Evolutionary conservation across 2,888 invertebrate species (phyloP), one percentile per base, ranked within the genome.

Genomic region (Melanophora roralis): DNA sequence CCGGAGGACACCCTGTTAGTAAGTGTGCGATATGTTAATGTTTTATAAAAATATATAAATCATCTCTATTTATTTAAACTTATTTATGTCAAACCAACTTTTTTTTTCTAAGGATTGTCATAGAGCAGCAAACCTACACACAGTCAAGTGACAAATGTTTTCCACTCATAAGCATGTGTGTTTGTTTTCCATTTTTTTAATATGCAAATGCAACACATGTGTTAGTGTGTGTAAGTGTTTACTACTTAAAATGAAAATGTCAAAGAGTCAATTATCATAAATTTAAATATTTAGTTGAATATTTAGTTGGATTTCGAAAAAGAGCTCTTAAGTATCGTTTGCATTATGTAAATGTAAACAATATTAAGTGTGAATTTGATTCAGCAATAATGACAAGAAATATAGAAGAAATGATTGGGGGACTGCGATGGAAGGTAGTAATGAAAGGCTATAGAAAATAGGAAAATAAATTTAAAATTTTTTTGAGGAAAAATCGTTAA

Each of bases 241-340:
- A 38, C 32, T 23, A 49, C 62, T 69, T 68, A 43, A 57, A 57
- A 57, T 27, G 21, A 51, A 75, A 72, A 76, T 62, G 79, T 71
- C 75, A 75, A 79, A 72, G 71, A 75, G 71, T 79, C 71, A 72
- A 79, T 79, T 79, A 79, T 71, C 62, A 62, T 79, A 75, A 79
- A 75, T 79, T 67, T 71, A 67, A 75, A 75, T 78, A 74, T 59
- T 16, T 60, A 74, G 68, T 78, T 59, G 23, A 53, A 72, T 65
- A 47, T 64, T 55, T 62, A 49, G 57, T 65, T 32, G 19, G 32
- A 43, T 51, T 51, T 43, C 7, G 7, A n/a, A 49, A 68, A 62
- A 67, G 49, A 36, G 21, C 47, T n/a, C 68, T 68, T 43, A 53
- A 75, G 51, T 59, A 43, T 67, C 14, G 45, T 8, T 43, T 67